Evolutionary conservation across 92 coral and sea anemone species (phyloP).

Genomic region (Umimayanthus chanpuru): DNA sequence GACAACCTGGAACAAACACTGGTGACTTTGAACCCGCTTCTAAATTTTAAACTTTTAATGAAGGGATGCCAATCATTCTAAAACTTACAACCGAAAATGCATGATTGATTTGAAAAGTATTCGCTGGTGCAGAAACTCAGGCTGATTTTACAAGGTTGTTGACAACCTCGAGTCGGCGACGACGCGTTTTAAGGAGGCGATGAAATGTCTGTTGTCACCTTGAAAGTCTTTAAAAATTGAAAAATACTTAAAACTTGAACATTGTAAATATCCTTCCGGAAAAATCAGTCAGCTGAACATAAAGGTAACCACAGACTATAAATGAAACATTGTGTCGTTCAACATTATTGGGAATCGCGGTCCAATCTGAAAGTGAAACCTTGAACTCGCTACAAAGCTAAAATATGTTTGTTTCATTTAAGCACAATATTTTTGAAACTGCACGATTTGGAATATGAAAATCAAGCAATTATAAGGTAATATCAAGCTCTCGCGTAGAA

Average conservation of each 20-base stretch:
- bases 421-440: too few species aligned
- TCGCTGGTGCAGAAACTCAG: background rate
- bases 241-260: background rate
- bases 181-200: background rate
- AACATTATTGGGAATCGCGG: background rate
- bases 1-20: background rate
- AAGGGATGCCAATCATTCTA: background rate
- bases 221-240: background rate
- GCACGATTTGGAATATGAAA: background rate
- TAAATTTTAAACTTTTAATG: background rate
- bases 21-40: background rate
- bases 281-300: background rate
- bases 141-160: background rate
- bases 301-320: background rate
- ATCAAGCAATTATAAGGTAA: background rate
- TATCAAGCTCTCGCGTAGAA: background rate
- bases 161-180: background rate
- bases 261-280: slow-evolving; percentile 9
- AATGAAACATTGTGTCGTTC: background rate
- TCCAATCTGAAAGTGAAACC: background rate
- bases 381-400: background rate
- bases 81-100: background rate
- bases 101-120: background rate
- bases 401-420: too few species aligned
- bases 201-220: background rate